Percentiles rank a stretch among this genome's conserved stretches.
Evolutionary conservation across 2,888 invertebrate species (phyloP).

Genomic region (Chrysolina americana): DNA sequence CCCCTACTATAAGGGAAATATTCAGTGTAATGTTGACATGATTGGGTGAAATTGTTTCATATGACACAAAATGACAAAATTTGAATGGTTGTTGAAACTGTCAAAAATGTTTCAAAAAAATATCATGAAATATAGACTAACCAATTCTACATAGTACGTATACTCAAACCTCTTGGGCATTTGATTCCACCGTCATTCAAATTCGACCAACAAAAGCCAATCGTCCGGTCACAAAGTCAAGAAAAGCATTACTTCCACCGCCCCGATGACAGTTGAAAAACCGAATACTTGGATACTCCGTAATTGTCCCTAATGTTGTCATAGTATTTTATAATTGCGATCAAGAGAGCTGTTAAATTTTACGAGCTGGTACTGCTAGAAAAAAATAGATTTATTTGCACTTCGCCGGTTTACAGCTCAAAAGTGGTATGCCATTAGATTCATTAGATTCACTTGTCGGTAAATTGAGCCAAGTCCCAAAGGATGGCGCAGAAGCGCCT

Average conservation of each 20-base stretch:
- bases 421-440: constrained; percentile 48
- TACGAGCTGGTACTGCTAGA: constrained; percentile 43
- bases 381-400: constrained; percentile 53
- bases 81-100: too few species aligned
- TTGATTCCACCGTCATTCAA: not conserved
- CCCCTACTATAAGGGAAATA: too few species aligned
- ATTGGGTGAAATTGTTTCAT: too few species aligned
- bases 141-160: too few species aligned
- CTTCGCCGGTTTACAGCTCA: constrained; percentile 43
- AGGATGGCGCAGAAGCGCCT: constrained; percentile 43
- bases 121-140: too few species aligned
- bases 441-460: constrained; percentile 49
- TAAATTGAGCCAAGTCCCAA: constrained; percentile 43
- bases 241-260: constrained; percentile 4
- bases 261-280: constrained; percentile 31
- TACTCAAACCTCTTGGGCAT: too few species aligned
- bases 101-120: too few species aligned
- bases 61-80: too few species aligned
- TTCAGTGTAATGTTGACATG: too few species aligned
- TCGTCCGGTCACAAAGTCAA: not conserved
- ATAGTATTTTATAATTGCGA: constrained; percentile 55
- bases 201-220: not conserved
- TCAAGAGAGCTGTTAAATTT: constrained; percentile 53
- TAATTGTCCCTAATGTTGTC: constrained; percentile 51
- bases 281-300: constrained; percentile 50